These are phyloP conservation scores for Myiagra hebetior DNA, from an alignment of 2,113 vertebrate species.

Conservation along the genomic window DNA sequence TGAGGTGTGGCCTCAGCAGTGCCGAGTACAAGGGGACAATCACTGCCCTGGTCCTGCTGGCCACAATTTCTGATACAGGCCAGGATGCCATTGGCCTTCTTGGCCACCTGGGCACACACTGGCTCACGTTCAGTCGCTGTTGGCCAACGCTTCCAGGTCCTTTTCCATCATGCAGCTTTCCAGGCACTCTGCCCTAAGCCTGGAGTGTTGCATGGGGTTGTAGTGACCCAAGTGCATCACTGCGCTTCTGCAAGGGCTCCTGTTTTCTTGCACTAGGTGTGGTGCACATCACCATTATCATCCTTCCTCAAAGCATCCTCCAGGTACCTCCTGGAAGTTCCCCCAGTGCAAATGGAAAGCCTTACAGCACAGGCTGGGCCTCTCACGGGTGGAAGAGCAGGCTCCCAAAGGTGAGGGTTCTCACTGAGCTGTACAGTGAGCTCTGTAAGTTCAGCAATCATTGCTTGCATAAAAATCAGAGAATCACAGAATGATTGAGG, in stretches of 20 bases:
- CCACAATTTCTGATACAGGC: not conserved
- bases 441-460: not conserved
- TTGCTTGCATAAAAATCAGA: not conserved
- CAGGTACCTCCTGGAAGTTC: not conserved
- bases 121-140: rapidly evolving
- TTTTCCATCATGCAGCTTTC: not conserved
- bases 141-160: not conserved
- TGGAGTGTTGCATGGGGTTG: not conserved
- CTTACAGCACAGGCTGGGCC: not conserved
- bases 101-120: not conserved
- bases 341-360: not conserved
- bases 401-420: not conserved
- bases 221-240: not conserved
- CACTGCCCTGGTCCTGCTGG: not conserved
- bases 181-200: not conserved
- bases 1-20: not conserved
- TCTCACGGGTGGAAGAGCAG: not conserved
- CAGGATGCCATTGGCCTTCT: not conserved
- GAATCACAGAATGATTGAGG: not conserved
- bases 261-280: not conserved
- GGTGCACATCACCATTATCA: not conserved
- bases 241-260: rapidly evolving
- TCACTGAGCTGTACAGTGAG: not conserved
- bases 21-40: rapidly evolving
- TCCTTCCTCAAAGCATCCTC: not conserved